phyloP scores from a whole-genome alignment of 2,888 invertebrate genomes.

The Drosophila neonasuta region DNA sequence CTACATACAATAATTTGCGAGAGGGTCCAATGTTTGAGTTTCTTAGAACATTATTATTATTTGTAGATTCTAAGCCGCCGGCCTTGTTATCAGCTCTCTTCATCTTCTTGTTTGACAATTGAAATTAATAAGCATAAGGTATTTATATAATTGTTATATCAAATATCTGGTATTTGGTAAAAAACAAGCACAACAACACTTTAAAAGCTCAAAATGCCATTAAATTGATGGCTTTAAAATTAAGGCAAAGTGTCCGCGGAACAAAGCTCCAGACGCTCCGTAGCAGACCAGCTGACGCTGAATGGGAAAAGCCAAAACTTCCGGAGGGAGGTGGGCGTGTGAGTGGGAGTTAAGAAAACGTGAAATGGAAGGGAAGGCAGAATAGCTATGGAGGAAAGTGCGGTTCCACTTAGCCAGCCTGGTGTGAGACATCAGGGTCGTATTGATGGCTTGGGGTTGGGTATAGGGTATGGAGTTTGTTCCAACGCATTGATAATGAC shows the following conservation, averaged over 20 bases:
- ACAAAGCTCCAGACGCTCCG: neutral
- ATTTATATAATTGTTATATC: constrained; percentile 73
- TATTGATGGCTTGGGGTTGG: constrained; percentile 5
- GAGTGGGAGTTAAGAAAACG: neutral
- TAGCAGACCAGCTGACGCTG: constrained; percentile 20
- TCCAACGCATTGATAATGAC: constrained; percentile 60
- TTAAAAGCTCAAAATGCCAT: constrained; percentile 66
- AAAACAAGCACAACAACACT: constrained; percentile 32
- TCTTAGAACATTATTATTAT: constrained; percentile 33
- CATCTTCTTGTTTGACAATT: constrained; percentile 52
- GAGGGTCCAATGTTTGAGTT: constrained; percentile 26
- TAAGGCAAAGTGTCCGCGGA: constrained; percentile 44
- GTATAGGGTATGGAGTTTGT: constrained; percentile 3
- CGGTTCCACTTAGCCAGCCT: constrained; percentile 35
- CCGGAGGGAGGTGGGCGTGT: neutral
- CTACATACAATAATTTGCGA: constrained; percentile 33
- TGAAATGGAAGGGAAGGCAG: neutral
- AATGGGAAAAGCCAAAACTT: constrained; percentile 39
- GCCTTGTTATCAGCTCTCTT: constrained; percentile 54
- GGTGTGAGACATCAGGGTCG: neutral
- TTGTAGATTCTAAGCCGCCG: constrained; percentile 28
- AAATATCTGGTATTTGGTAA: constrained; percentile 62
- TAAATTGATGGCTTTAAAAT: constrained; percentile 74
- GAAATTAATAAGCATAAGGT: constrained; percentile 62
- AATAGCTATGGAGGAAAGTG: constrained; percentile 17